Evolutionary conservation across 1,140 invertebrate species (phyloP).

Genomic region (Penaeus japonicus): DNA sequence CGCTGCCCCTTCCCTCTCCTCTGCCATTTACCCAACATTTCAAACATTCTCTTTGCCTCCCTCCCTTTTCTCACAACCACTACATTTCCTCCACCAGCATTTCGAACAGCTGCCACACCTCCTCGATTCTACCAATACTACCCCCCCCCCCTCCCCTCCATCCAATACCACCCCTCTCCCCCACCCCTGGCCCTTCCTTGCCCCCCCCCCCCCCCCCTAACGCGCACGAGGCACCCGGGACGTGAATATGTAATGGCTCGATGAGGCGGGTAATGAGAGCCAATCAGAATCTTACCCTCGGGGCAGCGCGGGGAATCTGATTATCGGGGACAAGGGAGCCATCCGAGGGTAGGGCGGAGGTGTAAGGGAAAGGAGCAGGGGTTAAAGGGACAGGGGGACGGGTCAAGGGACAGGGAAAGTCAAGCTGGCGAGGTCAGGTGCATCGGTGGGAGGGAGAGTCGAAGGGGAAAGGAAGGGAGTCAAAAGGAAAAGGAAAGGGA

Average conservation of each 20-base stretch:
- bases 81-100: no score
- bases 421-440: no score
- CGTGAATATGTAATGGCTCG: slow-evolving; percentile 22
- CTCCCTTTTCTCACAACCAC: no score
- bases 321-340: background rate
- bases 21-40: no score
- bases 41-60: no score
- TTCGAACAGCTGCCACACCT: no score
- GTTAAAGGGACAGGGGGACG: background rate
- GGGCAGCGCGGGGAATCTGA: background rate
- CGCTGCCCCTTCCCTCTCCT: no score
- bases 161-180: no score
- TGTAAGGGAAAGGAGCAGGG: background rate
- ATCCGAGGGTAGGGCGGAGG: background rate
- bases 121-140: no score
- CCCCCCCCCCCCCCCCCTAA: no score
- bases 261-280: slow-evolving; percentile 32
- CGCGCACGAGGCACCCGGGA: background rate
- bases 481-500: background rate
- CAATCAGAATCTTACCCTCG: slow-evolving; percentile 25
- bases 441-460: background rate
- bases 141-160: no score
- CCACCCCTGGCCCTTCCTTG: no score
- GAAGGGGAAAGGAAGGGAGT: background rate
- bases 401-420: background rate